phyloP scores from a whole-genome alignment of 2,888 invertebrate species.

The Drosophila buzzatii region DNA sequence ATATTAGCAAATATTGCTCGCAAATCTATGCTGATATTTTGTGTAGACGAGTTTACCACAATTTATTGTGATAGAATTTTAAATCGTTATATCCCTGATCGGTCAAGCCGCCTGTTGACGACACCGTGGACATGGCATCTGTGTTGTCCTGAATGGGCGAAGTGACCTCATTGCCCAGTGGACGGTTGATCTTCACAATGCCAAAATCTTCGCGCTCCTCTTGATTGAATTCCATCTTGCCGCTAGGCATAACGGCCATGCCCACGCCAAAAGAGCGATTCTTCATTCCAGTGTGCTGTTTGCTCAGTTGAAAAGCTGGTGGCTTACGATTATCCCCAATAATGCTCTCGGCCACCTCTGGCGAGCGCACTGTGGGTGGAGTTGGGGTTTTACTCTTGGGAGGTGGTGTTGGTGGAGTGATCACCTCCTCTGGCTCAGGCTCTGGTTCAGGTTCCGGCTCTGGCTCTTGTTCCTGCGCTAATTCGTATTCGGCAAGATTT shows the following conservation, averaged over 20 bases:
- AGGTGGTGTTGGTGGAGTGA: constrained; percentile 48
- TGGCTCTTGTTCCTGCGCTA: constrained; percentile 31
- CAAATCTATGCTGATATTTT: constrained; percentile 19
- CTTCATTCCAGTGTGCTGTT: constrained; percentile 85
- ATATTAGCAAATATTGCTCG: constrained; percentile 46
- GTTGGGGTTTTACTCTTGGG: constrained; percentile 53
- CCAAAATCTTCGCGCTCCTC: constrained; percentile 83
- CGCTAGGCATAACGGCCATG: constrained; percentile 84
- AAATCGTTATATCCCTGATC: constrained; percentile 90
- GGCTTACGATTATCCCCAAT: constrained; percentile 74
- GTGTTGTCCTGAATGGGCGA: constrained; percentile 77
- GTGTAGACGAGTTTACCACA: constrained; percentile 87
- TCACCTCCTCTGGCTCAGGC: constrained; percentile 34
- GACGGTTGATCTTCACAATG: constrained; percentile 83
- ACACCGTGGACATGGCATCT: constrained; percentile 83
- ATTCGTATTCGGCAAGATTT: constrained; percentile 17
- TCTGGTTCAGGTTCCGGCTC: constrained; percentile 48
- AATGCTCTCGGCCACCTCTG: constrained; percentile 61
- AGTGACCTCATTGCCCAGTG: constrained; percentile 72
- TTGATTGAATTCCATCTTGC: constrained; percentile 85
- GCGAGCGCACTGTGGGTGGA: constrained; percentile 58
- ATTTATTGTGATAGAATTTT: constrained; percentile 91
- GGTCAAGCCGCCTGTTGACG: constrained; percentile 86
- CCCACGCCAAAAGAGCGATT: constrained; percentile 85
- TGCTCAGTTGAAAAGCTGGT: constrained; percentile 81